Percentiles rank a stretch among this genome's conserved stretches.
Conservation (phyloP, 2,113 vertebrate genomes). For the Enhydra lutris region DNA sequence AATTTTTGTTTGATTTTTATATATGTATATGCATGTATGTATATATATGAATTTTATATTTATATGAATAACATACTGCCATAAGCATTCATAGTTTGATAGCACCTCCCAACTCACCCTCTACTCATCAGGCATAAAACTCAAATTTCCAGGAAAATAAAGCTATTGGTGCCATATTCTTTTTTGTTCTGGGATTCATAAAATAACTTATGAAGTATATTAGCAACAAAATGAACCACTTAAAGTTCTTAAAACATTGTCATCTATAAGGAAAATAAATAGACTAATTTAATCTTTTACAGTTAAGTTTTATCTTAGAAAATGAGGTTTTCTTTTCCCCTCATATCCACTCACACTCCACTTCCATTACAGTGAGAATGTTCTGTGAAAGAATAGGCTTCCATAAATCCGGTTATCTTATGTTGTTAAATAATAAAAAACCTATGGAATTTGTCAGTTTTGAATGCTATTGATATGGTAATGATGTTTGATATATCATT, state of each 20-base stretch:
- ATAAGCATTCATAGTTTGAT: neutral
- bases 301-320: slow-evolving; percentile 3
- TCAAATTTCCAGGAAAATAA: neutral
- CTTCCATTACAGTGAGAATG: neutral
- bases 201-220: neutral
- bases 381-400: neutral
- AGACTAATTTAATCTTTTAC: neutral
- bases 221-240: neutral
- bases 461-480: neutral
- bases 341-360: neutral
- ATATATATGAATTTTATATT: neutral
- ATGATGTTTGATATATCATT: neutral
- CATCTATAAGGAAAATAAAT: neutral
- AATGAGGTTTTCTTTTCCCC: neutral
- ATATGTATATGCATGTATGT: neutral
- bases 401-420: neutral
- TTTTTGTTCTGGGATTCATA: slow-evolving; percentile 5
- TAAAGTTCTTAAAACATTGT: neutral
- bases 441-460: neutral
- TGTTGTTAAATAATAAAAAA: slow-evolving; percentile 4
- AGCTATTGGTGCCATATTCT: neutral
- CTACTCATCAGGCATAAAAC: neutral
- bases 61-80: neutral
- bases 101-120: neutral
- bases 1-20: neutral